Base-by-base conservation (phyloP, 2,113 vertebrate genomes). In the Sinocyclocheilus anophthalmus region DNA sequence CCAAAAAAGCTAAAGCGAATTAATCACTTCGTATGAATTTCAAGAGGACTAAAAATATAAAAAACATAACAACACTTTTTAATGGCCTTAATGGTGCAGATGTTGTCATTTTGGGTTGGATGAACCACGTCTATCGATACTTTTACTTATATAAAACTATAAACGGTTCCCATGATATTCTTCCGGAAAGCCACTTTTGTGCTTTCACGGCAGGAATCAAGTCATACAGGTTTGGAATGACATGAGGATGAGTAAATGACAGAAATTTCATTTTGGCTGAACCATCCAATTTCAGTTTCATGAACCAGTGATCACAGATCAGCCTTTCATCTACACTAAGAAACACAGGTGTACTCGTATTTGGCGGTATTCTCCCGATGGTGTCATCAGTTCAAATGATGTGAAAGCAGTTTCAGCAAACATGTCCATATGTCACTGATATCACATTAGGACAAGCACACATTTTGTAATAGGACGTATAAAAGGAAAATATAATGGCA, bases 401-500 rank as follows among this genome's bases (percentile, higher is more conserved):
- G 37, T 45, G 13, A 18, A 79, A 53, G 8, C 45, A 30, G 76
- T 76, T 48, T 53, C 45, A 53, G 24, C n/a, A 76, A 50, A 26
- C 50, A 81, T n/a, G 57, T 81, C 37, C 61, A 65, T 81, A 37
- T 48, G 79, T 59, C 76, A 81, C 12, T 9, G 14, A 67, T 30
- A 81, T 45, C 22, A 48, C 33, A 2, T 79, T 39, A 39, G 6
- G 33, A 61, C 33, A 79, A 39, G 20, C 53, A 59, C 33, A 61
- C 20, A 33, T n/a, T 61, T 59, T 10, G 5, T 33, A 61, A 2
- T 39, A 76, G n/a, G 12, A 1, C 30, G 30, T 30, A 30, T 30
- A 80, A 86, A 84, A 39, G 22, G 26, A 45, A 63, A 55, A 59
- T 37, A 55, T 72, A 83, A 84, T 18, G 30, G 33, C 69, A 59